Evolutionary conservation across 2,888 invertebrate species (phyloP).

Genomic region (Ophion ellenae): DNA sequence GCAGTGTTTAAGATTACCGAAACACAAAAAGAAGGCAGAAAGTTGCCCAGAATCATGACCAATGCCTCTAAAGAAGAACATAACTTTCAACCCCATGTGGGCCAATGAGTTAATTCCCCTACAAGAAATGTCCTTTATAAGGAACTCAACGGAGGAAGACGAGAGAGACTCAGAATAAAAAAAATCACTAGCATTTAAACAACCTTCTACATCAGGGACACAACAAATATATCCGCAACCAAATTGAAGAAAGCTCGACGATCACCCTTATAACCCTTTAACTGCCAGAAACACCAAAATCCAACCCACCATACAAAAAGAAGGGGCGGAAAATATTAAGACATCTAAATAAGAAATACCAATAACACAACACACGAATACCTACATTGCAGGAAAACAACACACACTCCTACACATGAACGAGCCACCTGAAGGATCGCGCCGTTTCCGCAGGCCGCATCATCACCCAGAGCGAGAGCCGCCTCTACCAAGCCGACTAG

Average conservation of each 20-base stretch:
- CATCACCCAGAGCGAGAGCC: not conserved
- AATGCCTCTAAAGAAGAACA: not conserved
- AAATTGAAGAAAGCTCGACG: not conserved
- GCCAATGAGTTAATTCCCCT: not conserved
- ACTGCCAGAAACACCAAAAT: not conserved
- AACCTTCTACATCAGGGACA: not conserved
- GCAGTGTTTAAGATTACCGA: not conserved
- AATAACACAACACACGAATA: not conserved
- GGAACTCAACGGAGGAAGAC: not conserved
- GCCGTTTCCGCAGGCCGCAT: not conserved
- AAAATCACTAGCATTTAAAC: not conserved
- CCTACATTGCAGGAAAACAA: not conserved
- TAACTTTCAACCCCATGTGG: slow-evolving; percentile 1
- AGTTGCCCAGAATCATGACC: not conserved
- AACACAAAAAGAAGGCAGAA: not conserved
- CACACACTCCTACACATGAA: not conserved
- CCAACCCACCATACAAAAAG: not conserved
- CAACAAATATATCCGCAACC: not conserved
- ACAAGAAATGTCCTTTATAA: not conserved
- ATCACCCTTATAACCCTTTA: not conserved
- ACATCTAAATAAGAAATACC: not conserved
- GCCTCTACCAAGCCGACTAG: not conserved
- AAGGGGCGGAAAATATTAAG: not conserved
- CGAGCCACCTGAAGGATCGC: not conserved
- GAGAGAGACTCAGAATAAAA: not conserved